Evolutionary conservation across 2,113 vertebrate species (phyloP), one percentile per base, ranked within the genome.

Genomic region (Forbesichthys agassizii): DNA sequence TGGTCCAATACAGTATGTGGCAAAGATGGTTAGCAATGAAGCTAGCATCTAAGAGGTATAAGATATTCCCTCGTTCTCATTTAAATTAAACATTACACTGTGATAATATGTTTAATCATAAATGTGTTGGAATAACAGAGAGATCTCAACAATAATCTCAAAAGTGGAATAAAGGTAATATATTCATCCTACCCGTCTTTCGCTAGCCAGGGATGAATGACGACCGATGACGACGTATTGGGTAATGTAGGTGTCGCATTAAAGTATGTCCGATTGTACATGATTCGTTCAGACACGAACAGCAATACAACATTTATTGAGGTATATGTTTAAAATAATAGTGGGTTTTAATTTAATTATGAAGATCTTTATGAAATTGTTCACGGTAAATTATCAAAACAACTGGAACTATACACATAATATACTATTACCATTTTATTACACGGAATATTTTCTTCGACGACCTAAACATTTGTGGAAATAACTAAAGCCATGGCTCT

Each of bases 21-120:
- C n/a, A 52, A 14, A 78, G 70, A 48, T 52, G 51, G 72, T 76
- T 87, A 90, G 87, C 88, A 71, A 12, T 7, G 3, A 85, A 84
- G 77, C 78, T 59, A 54, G n/a, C 72, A 69, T 69, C 59, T 64
- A 9, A 16, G 5, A 62, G 61, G 46, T 73, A 61, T 59, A 77
- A 67, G 57, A 57, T 63, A 20, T n/a, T 16, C 16, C n/a, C 16
- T 63, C 47, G 48, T 14, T 3, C 60, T 11, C 27, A 3, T 12
- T 8, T 14, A 68, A 9, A 64, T 2, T 3, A 1, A 20, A 4
- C 3, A 2, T 18, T 3, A 47, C 0, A 14, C 8, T 47, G 3
- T 7, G 7, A 57, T 1, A n/a, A 1, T 1, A 11, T 59, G 1
- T 47, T 47, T 60, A 36, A 48, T 55, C 36, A 14, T 33, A 10